These are phyloP conservation scores for Argyrosomus regius DNA, from an alignment of 2,797 vertebrate species.

Conservation along the genomic window DNA sequence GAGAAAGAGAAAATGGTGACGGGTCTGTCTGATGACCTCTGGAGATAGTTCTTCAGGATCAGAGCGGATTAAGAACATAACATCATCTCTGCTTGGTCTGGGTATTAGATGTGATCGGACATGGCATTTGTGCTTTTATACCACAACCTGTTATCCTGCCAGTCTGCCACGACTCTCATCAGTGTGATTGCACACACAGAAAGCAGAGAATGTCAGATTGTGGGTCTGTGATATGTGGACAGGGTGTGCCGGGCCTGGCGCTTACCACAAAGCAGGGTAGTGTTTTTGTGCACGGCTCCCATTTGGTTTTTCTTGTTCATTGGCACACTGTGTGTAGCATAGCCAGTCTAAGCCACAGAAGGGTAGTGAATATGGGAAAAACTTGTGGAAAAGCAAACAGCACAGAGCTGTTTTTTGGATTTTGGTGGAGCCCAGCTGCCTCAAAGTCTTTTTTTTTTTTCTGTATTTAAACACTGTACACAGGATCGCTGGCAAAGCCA, in stretches of 20 bases:
- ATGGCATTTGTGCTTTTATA: constrained; percentile 35
- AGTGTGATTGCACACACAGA: constrained; percentile 17
- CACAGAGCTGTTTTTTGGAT: constrained; percentile 56
- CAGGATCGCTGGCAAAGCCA: constrained; percentile 28
- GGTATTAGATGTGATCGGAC: constrained; percentile 38
- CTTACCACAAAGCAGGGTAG: constrained; percentile 75
- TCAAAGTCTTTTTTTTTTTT: constrained; percentile 34
- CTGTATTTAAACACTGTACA: constrained; percentile 48
- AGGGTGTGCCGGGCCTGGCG: constrained; percentile 72
- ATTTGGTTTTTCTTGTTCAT: constrained; percentile 58
- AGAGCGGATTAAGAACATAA: constrained; percentile 31
- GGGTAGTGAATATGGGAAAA: constrained; percentile 61
- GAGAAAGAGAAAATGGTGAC: constrained; percentile 6
- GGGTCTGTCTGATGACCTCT: constrained; percentile 13
- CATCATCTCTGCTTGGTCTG: not conserved
- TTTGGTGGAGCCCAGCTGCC: constrained; percentile 66
- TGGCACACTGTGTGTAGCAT: constrained; percentile 62
- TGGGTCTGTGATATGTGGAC: constrained; percentile 54
- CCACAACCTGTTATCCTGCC: constrained; percentile 35
- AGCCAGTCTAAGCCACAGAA: constrained; percentile 74
- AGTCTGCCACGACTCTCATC: constrained; percentile 37
- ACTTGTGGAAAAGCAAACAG: constrained; percentile 76
- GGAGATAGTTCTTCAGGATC: constrained; percentile 31
- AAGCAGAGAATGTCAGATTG: constrained; percentile 37
- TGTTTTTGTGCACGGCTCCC: constrained; percentile 73